Percentiles rank a stretch among this genome's conserved stretches.
Conservation (phyloP, 2,113 vertebrate genomes). For the Gulo gulo region DNA sequence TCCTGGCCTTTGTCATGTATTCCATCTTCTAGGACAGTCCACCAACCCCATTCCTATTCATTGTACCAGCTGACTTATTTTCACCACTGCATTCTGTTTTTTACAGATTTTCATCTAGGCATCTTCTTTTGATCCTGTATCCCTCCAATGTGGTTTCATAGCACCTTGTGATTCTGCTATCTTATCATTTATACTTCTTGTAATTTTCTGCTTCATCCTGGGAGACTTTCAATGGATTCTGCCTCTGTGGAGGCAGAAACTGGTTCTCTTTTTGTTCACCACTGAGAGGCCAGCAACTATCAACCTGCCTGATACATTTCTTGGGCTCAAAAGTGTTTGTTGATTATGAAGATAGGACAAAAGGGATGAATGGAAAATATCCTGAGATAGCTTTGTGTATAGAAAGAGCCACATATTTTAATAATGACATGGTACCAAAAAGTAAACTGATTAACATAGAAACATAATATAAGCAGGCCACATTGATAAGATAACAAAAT, state of each 20-base stretch:
- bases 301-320: neutral
- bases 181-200: neutral
- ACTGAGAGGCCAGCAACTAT: neutral
- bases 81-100: neutral
- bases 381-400: neutral
- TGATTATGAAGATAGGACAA: neutral
- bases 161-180: neutral
- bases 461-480: neutral
- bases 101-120: neutral
- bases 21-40: neutral
- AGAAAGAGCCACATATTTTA: neutral
- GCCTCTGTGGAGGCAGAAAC: neutral
- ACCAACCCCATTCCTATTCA: neutral
- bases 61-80: neutral
- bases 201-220: neutral
- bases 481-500: neutral
- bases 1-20: neutral
- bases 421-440: neutral
- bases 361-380: neutral
- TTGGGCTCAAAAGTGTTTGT: neutral
- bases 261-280: neutral
- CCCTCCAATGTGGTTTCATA: neutral
- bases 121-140: neutral
- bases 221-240: neutral
- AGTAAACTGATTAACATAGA: neutral